These are phyloP conservation scores for Oxyura jamaicensis DNA, from an alignment of 2,113 vertebrate species.

Conservation along the genomic window DNA sequence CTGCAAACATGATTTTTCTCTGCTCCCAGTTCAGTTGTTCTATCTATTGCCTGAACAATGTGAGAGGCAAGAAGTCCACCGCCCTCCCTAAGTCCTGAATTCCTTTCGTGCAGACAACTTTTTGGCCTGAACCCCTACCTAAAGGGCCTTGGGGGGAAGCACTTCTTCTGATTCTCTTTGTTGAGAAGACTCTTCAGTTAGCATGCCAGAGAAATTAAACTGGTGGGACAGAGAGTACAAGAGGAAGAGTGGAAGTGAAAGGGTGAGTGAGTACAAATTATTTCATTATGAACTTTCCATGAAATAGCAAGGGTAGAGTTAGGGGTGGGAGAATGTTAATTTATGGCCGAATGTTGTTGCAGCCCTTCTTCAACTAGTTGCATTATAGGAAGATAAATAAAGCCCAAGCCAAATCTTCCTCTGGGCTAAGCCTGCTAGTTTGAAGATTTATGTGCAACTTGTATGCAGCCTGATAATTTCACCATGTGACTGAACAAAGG, in stretches of 20 bases:
- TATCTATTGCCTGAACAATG: not conserved
- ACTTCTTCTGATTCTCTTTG: not conserved
- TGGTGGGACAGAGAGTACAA: not conserved
- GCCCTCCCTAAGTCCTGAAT: not conserved
- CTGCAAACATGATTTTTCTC: not conserved
- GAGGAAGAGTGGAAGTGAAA: not conserved
- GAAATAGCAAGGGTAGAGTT: not conserved
- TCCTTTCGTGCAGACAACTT: not conserved
- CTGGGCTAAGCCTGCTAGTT: not conserved
- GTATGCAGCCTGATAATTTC: conserved; percentile 31
- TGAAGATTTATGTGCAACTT: conserved; percentile 42
- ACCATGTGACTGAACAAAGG: not conserved
- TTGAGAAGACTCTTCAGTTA: not conserved
- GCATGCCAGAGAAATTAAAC: not conserved
- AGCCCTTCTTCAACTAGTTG: conserved; percentile 34
- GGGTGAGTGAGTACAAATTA: not conserved
- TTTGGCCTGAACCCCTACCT: not conserved
- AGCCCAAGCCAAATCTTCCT: conserved; percentile 22
- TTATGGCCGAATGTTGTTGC: conserved; percentile 31
- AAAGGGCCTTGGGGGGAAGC: not conserved
- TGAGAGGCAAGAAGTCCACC: not conserved
- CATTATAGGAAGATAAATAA: conserved; percentile 58
- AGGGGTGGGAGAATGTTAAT: not conserved
- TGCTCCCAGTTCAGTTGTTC: not conserved
- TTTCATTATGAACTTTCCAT: conserved; percentile 14